These are phyloP conservation scores for Ptychobarbus kaznakovi DNA, from an alignment of 2,797 vertebrate genomes.

Conservation along the genomic window DNA sequence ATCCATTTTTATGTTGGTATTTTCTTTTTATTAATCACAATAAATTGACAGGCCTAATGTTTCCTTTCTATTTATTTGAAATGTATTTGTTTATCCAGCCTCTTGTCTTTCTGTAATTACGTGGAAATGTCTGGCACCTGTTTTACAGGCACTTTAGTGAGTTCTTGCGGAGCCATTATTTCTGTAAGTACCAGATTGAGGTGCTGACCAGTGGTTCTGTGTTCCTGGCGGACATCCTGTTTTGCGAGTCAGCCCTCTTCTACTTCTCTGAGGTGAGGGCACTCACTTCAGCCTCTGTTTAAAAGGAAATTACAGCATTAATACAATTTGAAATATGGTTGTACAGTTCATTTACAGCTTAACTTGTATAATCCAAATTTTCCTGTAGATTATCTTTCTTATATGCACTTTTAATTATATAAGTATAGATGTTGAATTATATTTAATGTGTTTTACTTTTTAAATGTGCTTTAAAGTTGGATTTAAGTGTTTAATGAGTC, in stretches of 20 bases:
- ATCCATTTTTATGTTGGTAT: too few species aligned
- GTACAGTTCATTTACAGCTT: not conserved
- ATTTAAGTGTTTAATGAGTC: conserved; percentile 23
- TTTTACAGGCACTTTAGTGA: conserved; percentile 93
- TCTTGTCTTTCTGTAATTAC: not conserved
- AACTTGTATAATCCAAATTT: not conserved
- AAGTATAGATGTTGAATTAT: not conserved
- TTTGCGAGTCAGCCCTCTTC: conserved; percentile 98
- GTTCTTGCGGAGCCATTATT: conserved; percentile 96
- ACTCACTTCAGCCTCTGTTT: not conserved
- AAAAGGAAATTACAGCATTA: conserved; percentile 9
- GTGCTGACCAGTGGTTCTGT: conserved; percentile 98
- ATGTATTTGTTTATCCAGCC: not conserved
- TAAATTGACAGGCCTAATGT: not conserved
- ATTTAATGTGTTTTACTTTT: not conserved
- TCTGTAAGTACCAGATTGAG: conserved; percentile 99
- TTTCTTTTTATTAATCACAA: not conserved
- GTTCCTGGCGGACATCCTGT: conserved; percentile 97
- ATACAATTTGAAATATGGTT: not conserved
- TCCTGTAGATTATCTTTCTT: not conserved
- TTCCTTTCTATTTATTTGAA: not conserved
- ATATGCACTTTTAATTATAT: not conserved
- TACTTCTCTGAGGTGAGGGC: conserved; percentile 96
- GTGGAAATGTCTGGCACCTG: conserved; percentile 52
- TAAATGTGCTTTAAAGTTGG: not conserved